These are phyloP conservation scores for Xestia xanthographa DNA, from an alignment of 2,888 invertebrate species.

Conservation along the genomic window DNA sequence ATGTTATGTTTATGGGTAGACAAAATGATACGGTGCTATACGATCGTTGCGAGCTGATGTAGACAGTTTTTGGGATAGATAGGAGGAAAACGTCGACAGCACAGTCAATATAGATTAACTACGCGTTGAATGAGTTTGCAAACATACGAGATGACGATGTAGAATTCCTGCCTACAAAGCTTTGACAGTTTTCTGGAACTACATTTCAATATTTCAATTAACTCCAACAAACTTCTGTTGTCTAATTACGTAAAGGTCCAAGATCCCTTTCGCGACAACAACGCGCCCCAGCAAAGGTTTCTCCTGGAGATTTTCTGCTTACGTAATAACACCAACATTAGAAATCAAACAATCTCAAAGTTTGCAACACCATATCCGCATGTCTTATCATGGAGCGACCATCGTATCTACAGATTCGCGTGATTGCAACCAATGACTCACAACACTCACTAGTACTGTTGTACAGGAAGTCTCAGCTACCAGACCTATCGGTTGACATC, in stretches of 20 bases:
- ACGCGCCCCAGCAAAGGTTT: constrained; percentile 54
- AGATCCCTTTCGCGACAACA: constrained; percentile 48
- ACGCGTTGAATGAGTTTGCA: neutral
- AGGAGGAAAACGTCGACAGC: neutral
- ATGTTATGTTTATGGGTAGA: too few species aligned
- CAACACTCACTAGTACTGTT: constrained; percentile 61
- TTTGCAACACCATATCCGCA: constrained; percentile 59
- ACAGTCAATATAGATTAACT: neutral
- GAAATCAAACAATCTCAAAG: constrained; percentile 63
- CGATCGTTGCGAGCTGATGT: too few species aligned
- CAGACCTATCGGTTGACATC: constrained; percentile 67
- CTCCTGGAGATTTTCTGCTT: constrained; percentile 60
- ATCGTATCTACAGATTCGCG: constrained; percentile 69
- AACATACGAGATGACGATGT: neutral
- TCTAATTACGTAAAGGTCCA: constrained; percentile 56
- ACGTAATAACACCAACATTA: constrained; percentile 63
- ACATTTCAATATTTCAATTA: constrained; percentile 16
- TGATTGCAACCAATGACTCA: constrained; percentile 70
- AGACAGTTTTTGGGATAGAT: neutral
- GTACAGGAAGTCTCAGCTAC: constrained; percentile 68
- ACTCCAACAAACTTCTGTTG: constrained; percentile 24
- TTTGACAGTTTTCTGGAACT: constrained; percentile 10
- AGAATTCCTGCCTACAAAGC: neutral
- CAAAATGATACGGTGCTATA: too few species aligned
- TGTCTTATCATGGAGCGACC: constrained; percentile 63